phyloP scores from a whole-genome alignment of 2,888 invertebrate genomes.

The Cerastoderma edule region DNA sequence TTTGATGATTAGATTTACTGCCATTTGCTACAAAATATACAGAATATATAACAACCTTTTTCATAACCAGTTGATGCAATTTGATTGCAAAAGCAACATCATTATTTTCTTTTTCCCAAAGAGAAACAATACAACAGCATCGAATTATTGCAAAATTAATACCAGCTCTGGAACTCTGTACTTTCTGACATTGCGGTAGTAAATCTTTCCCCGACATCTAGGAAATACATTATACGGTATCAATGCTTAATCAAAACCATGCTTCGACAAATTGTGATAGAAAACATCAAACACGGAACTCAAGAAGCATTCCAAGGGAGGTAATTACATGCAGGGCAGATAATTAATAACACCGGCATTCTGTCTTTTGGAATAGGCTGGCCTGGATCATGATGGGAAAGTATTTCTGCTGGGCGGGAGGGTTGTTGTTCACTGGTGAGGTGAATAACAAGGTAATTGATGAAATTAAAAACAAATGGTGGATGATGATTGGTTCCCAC shows the following conservation, averaged over 20 bases:
- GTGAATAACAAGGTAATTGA: conserved; percentile 53
- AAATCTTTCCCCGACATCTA: background rate
- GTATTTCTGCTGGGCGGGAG: conserved; percentile 15
- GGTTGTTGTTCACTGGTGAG: conserved; percentile 28
- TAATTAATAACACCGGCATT: conserved; percentile 47
- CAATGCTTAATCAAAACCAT: conserved; percentile 56
- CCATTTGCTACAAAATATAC: too few relatives aligned
- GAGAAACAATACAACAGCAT: too few relatives aligned
- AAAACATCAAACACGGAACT: conserved; percentile 49
- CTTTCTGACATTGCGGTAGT: background rate
- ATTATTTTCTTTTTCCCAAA: too few relatives aligned
- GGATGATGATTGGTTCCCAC: background rate
- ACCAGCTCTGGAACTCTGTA: too few relatives aligned
- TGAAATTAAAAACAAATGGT: conserved; percentile 63
- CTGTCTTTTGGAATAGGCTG: conserved; percentile 18
- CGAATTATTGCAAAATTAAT: too few relatives aligned
- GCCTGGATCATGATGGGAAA: conserved; percentile 20
- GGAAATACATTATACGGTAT: conserved; percentile 26
- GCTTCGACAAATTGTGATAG: conserved; percentile 53
- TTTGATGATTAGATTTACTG: too few relatives aligned
- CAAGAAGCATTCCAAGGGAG: conserved; percentile 55
- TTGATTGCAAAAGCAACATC: too few relatives aligned
- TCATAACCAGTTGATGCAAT: background rate
- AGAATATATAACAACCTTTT: background rate
- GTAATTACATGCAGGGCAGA: conserved; percentile 51